These are phyloP conservation scores for Tachina grossa DNA, from an alignment of 2,888 invertebrate genomes.

Conservation along the genomic window DNA sequence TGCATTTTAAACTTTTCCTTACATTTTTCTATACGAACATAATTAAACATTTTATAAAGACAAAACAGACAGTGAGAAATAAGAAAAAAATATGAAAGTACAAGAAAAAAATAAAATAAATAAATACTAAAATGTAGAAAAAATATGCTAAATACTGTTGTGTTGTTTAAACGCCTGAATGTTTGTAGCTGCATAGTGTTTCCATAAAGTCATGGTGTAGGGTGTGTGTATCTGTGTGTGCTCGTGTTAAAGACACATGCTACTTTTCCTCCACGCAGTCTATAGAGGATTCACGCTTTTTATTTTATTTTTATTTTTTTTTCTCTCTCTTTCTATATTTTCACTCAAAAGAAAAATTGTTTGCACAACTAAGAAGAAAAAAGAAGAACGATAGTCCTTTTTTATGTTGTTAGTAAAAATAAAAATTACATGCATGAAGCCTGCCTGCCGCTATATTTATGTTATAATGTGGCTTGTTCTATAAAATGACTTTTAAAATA, in stretches of 20 bases:
- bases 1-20: neutral
- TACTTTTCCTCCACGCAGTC: slow-evolving; percentile 22
- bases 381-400: slow-evolving; percentile 14
- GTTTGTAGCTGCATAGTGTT: neutral
- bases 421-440: neutral
- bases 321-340: neutral
- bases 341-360: slow-evolving; percentile 27
- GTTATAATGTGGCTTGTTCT: slow-evolving; percentile 30
- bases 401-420: neutral
- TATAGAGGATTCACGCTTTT: slow-evolving; percentile 10
- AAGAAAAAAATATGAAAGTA: neutral
- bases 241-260: slow-evolving; percentile 20
- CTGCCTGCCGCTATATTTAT: neutral
- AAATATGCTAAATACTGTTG: slow-evolving; percentile 9
- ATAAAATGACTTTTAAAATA: slow-evolving; percentile 29
- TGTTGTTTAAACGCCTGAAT: neutral
- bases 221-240: neutral
- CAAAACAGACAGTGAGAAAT: slow-evolving; percentile 1
- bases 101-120: slow-evolving; percentile 7
- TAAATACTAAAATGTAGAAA: neutral
- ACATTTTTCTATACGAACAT: slow-evolving; percentile 27
- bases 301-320: too few relatives aligned
- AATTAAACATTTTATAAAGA: slow-evolving; percentile 47
- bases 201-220: neutral
- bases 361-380: neutral